Evolutionary conservation across 2,888 invertebrate genomes (phyloP).

Genomic region (Pachydiplax longipennis): DNA sequence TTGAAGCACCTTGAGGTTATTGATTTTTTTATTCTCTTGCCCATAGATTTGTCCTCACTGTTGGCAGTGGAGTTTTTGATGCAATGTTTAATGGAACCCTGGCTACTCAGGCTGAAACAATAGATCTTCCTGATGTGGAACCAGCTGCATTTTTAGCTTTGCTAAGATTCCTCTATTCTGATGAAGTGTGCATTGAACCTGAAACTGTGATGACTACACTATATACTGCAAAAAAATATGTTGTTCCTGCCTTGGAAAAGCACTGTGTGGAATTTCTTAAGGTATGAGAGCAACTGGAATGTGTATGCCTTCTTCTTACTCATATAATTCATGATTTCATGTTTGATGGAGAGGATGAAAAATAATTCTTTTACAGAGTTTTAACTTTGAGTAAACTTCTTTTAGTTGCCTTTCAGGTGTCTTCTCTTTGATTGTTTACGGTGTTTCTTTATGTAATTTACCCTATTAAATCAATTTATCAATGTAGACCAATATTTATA

Average conservation of each 20-base stretch:
- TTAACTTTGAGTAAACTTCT: too few relatives aligned
- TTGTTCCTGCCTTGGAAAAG: slow-evolving; percentile 81
- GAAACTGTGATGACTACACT: slow-evolving; percentile 87
- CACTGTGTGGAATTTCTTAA: slow-evolving; percentile 82
- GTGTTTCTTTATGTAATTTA: slow-evolving; percentile 63
- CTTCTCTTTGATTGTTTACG: too few relatives aligned
- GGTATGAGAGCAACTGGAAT: slow-evolving; percentile 78
- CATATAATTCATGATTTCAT: slow-evolving; percentile 84
- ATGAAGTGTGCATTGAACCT: slow-evolving; percentile 83
- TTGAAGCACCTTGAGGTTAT: too few relatives aligned
- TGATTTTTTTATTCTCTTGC: slow-evolving; percentile 46
- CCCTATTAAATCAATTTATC: too few relatives aligned
- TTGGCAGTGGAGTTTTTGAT: slow-evolving; percentile 86
- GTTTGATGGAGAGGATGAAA: slow-evolving; percentile 68
- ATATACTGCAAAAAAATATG: slow-evolving; percentile 88
- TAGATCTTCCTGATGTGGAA: slow-evolving; percentile 84
- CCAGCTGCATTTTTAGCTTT: slow-evolving; percentile 81
- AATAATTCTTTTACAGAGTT: slow-evolving; percentile 71
- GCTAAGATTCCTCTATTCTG: slow-evolving; percentile 77
- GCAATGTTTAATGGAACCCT: slow-evolving; percentile 84
- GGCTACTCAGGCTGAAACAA: slow-evolving; percentile 72
- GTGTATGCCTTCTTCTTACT: slow-evolving; percentile 83
- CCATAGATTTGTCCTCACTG: slow-evolving; percentile 72
- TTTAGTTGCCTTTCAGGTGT: too few relatives aligned
- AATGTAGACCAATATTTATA: not conserved